These are phyloP conservation scores for Noctilio leporinus DNA, from an alignment of 2,113 vertebrate species.

Conservation along the genomic window DNA sequence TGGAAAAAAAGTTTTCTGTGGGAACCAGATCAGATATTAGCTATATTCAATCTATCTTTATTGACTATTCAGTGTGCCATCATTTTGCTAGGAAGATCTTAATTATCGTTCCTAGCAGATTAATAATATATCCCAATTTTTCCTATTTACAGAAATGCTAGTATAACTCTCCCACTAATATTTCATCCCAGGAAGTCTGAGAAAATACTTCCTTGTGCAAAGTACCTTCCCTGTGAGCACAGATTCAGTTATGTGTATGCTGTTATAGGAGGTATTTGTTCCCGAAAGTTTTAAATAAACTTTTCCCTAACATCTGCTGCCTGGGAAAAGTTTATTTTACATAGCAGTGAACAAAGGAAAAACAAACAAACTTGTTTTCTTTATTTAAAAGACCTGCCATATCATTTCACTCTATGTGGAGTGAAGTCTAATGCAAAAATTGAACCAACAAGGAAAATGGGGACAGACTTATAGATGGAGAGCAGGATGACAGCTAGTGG, in stretches of 20 bases:
- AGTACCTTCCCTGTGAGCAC: not conserved
- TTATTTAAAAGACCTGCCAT: conserved; percentile 24
- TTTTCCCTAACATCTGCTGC: not conserved
- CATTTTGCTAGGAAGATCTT: not conserved
- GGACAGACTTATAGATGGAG: no score
- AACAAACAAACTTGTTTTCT: conserved; percentile 28
- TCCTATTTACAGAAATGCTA: not conserved
- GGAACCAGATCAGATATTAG: not conserved
- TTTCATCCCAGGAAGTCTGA: not conserved
- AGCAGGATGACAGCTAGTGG: no score
- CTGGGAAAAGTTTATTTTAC: conserved; percentile 33
- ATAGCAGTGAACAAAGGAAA: not conserved
- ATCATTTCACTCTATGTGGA: no score
- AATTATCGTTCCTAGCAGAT: not conserved
- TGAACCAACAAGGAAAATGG: no score
- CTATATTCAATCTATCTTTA: not conserved
- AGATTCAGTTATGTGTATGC: not conserved
- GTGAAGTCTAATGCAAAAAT: no score
- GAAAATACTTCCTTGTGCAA: not conserved
- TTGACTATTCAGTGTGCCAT: not conserved
- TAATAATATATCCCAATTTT: not conserved
- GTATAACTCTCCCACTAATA: not conserved
- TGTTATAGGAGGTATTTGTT: not conserved
- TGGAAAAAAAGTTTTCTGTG: not conserved
- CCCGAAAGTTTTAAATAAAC: not conserved